Percentiles rank a stretch among this genome's conserved stretches.
These are phyloP conservation scores for Serilophus lunatus DNA, from an alignment of 2,113 vertebrate genomes.

Conservation along the genomic window DNA sequence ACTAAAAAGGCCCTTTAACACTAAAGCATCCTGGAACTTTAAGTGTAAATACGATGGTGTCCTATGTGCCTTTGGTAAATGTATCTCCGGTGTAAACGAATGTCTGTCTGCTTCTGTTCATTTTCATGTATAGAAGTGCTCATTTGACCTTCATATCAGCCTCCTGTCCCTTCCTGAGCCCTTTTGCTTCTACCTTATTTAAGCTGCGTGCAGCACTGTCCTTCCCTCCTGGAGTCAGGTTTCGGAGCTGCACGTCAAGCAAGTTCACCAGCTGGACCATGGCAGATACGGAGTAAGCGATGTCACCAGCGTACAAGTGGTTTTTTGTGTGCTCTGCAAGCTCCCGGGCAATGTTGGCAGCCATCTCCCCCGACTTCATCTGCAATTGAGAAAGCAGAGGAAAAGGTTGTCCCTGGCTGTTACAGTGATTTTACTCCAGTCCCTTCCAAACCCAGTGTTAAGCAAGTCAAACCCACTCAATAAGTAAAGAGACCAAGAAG, in stretches of 20 bases:
- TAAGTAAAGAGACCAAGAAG: background rate
- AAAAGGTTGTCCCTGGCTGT: background rate
- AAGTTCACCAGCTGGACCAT: conserved; percentile 96
- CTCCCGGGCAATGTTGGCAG: conserved; percentile 93
- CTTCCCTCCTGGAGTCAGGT: conserved; percentile 94
- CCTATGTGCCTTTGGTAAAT: background rate
- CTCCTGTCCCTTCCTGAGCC: background rate
- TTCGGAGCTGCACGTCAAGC: conserved; percentile 91
- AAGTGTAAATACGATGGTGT: background rate
- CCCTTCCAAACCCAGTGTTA: too few species aligned
- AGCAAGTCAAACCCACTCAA: background rate
- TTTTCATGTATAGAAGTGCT: background rate
- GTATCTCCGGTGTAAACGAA: background rate
- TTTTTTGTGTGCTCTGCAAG: conserved; percentile 91
- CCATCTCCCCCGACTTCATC: conserved; percentile 91
- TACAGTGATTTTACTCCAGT: background rate
- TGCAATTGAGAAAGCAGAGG: conserved; percentile 36
- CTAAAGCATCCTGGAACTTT: background rate
- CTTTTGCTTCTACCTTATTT: conserved; percentile 84
- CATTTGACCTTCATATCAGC: background rate
- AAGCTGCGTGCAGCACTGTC: conserved; percentile 96
- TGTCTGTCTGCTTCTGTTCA: background rate
- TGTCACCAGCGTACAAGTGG: conserved; percentile 89
- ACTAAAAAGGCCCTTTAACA: background rate
- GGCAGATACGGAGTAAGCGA: conserved; percentile 88